Conservation (phyloP, 1,140 invertebrate species). For the Hycleus phaleratus region DNA sequence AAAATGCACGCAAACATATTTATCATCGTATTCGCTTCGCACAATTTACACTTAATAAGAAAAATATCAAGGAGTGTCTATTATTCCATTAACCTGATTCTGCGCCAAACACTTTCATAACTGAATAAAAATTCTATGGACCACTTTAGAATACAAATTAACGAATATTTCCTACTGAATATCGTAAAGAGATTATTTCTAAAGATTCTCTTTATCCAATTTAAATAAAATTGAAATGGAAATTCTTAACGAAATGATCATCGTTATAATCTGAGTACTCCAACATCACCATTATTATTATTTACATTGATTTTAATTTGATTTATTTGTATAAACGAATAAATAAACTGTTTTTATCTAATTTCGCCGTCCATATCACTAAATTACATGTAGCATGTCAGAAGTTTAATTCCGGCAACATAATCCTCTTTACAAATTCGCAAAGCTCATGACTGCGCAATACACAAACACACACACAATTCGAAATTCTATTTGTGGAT, state of each 20-base stretch:
- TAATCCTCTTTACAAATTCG: conserved; percentile 18
- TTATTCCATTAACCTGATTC: conserved; percentile 28
- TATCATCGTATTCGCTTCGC: conserved; percentile 12
- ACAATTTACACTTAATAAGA: conserved; percentile 14
- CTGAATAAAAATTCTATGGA: conserved; percentile 28
- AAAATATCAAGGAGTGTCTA: conserved; percentile 23
- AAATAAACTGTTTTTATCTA: too few relatives aligned
- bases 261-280: too few relatives aligned
- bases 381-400: conserved; percentile 14
- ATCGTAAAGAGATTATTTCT: conserved; percentile 28
- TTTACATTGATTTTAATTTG: too few relatives aligned
- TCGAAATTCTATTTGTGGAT: conserved; percentile 18
- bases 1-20: conserved; percentile 15
- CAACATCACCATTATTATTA: too few relatives aligned
- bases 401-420: conserved; percentile 9
- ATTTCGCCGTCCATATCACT: neutral
- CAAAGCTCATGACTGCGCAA: conserved; percentile 14
- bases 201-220: conserved; percentile 27
- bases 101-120: conserved; percentile 17
- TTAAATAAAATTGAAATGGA: conserved; percentile 28
- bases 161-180: conserved; percentile 24
- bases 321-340: too few relatives aligned
- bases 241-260: conserved; percentile 25
- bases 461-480: neutral
- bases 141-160: conserved; percentile 30